phyloP scores from a whole-genome alignment of 2,797 vertebrate species.

The Kryptopterus vitreolus region DNA sequence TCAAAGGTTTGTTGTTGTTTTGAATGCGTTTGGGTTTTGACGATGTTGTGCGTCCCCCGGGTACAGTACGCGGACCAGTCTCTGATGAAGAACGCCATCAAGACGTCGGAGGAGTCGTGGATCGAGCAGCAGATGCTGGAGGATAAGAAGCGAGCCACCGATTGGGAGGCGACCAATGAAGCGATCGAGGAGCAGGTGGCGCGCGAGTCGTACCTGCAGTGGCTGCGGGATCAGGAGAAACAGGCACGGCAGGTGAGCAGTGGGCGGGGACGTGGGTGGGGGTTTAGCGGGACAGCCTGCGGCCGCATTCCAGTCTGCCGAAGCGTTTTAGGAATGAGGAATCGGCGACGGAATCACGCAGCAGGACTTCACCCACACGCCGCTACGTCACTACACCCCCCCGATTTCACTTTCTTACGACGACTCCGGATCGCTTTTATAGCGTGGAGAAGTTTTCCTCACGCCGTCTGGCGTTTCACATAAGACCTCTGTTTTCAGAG shows the following conservation, averaged over 20 bases:
- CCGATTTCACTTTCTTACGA: background rate
- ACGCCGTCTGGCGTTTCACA: background rate
- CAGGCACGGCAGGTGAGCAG: slow-evolving; percentile 79
- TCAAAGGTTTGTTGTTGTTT: background rate
- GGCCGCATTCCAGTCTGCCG: background rate
- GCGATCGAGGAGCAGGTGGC: slow-evolving; percentile 96
- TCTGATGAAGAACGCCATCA: slow-evolving; percentile 93
- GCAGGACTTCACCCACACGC: background rate
- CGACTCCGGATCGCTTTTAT: too few relatives aligned
- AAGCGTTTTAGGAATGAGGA: background rate
- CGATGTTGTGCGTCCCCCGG: too few relatives aligned
- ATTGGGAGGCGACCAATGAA: slow-evolving; percentile 96
- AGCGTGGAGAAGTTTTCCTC: too few relatives aligned
- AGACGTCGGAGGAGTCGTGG: slow-evolving; percentile 95
- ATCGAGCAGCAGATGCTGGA: slow-evolving; percentile 97
- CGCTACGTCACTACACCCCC: too few relatives aligned
- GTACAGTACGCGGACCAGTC: slow-evolving; percentile 90
- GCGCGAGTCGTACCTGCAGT: slow-evolving; percentile 90
- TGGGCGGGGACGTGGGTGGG: too few relatives aligned
- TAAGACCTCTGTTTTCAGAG: slow-evolving; percentile 17
- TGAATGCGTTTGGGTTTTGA: slow-evolving; percentile 28
- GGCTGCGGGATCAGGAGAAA: slow-evolving; percentile 94
- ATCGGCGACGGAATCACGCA: background rate
- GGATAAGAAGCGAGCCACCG: slow-evolving; percentile 92
- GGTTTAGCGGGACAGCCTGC: too few relatives aligned